A percentile compares a stretch with the other conserved stretches of the same genome.
phyloP scores from a whole-genome alignment of 2,888 invertebrate genomes.

The Poecilobothrus nobilitatus region DNA sequence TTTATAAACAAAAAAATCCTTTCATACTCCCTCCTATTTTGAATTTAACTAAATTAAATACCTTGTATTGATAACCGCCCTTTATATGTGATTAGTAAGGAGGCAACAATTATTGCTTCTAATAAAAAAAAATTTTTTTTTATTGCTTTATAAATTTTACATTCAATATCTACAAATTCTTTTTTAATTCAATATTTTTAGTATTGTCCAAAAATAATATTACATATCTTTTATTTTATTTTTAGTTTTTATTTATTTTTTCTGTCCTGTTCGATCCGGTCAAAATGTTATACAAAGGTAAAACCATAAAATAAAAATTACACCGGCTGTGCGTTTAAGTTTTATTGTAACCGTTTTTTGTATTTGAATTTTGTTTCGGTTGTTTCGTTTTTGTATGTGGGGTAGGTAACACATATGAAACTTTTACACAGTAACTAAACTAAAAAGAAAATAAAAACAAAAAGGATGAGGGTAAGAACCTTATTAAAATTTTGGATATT shows the following conservation, averaged over 20 bases:
- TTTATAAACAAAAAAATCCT: too few species aligned
- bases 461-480: not conserved
- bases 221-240: not conserved
- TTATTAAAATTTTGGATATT: not conserved
- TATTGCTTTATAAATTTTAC: too few species aligned
- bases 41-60: too few species aligned
- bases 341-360: not conserved
- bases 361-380: too few species aligned
- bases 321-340: not conserved
- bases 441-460: not conserved
- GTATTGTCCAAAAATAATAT: not conserved
- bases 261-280: not conserved
- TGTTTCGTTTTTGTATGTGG: not conserved
- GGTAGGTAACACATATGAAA: not conserved
- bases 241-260: too few species aligned
- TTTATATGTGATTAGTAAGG: too few species aligned
- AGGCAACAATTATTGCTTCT: too few species aligned
- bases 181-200: too few species aligned
- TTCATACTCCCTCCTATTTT: too few species aligned
- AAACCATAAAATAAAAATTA: slow-evolving; percentile 4
- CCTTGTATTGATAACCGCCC: too few species aligned
- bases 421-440: not conserved
- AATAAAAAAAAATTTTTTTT: too few species aligned
- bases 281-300: not conserved
- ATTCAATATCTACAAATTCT: too few species aligned